Evolutionary conservation across 2,113 vertebrate species (phyloP).

Genomic region (Aldabrachelys gigantea): DNA sequence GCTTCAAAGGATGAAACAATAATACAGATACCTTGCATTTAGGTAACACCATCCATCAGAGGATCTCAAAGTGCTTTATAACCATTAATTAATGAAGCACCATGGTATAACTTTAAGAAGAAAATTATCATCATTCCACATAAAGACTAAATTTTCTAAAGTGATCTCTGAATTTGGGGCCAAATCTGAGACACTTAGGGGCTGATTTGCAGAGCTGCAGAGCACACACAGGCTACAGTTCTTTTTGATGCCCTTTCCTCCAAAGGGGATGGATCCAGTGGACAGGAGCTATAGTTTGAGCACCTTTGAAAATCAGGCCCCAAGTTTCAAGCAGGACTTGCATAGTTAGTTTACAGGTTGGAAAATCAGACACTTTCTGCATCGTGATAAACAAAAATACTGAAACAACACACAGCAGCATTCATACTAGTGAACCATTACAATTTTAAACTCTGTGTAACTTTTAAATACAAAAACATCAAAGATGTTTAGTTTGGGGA

Average conservation of each 20-base stretch:
- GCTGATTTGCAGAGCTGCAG: slow-evolving; percentile 22
- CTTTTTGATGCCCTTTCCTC: not conserved
- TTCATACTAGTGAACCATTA: not conserved
- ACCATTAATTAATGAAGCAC: slow-evolving; percentile 53
- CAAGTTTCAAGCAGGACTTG: not conserved
- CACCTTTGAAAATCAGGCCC: not conserved
- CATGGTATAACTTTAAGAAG: slow-evolving; percentile 33
- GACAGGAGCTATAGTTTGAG: not conserved
- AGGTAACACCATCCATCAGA: not conserved
- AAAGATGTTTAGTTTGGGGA: not conserved
- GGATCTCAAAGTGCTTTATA: not conserved
- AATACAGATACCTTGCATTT: slow-evolving; percentile 14
- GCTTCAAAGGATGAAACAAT: slow-evolving; percentile 34
- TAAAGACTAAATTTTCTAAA: slow-evolving; percentile 23
- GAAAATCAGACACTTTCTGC: not conserved
- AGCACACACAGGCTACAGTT: slow-evolving; percentile 26
- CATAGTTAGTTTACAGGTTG: not conserved
- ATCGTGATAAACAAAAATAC: not conserved
- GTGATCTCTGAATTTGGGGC: slow-evolving; percentile 41
- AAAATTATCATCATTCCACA: not conserved
- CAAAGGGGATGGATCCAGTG: not conserved
- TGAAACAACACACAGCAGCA: not conserved
- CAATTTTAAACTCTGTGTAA: not conserved
- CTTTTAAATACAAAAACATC: not conserved
- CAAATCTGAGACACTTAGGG: not conserved